Evolutionary conservation across 2,888 invertebrate species (phyloP), one percentile per base, ranked within the genome.

Genomic region (Aricia artaxerxes): DNA sequence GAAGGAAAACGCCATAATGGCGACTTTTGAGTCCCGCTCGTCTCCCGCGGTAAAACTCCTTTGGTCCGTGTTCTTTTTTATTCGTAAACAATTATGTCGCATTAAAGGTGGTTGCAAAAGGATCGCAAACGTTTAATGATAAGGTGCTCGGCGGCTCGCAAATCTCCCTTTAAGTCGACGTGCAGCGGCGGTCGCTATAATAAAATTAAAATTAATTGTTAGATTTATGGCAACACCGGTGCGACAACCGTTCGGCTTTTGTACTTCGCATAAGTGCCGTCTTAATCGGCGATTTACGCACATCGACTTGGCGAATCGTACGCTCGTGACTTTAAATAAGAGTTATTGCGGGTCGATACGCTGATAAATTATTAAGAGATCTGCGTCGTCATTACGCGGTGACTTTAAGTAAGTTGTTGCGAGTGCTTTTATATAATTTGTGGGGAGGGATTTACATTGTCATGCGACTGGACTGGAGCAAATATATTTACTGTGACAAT

Each of bases 81-180:
- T 90, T 89, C 87, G 85, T 87, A 87, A 90, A 92, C 88, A 91
- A 91, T 92, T 91, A 89, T 86, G 86, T 85, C 85, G 87, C 86
- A 89, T 89, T 91, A 90, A 86, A 85, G 85, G 86, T 85, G 86
- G 86, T 85, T 83, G 84, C 85, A 85, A 84, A 85, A 85, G 87
- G 87, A 88, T 89, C 89, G 88, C 87, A 88, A 90, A 89, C 89
- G 86, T 89, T 91, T 90, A 92, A 91, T 92, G 92, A 92, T 91
- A 90, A 92, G 88, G 87, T 88, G 84, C 86, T 87, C 86, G 86
- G 88, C 89, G 86, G 84, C 87, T 91, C 89, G 89, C 91, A 92
- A 92, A 92, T 92, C 90, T 89, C 86, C 84, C 86, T 87, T 88
- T 91, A 92, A 92, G 91, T 86, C 91, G 91, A 92, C 90, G 87